These are phyloP conservation scores for Cyanocitta stelleri DNA, from an alignment of 2,113 vertebrate species.

Conservation along the genomic window DNA sequence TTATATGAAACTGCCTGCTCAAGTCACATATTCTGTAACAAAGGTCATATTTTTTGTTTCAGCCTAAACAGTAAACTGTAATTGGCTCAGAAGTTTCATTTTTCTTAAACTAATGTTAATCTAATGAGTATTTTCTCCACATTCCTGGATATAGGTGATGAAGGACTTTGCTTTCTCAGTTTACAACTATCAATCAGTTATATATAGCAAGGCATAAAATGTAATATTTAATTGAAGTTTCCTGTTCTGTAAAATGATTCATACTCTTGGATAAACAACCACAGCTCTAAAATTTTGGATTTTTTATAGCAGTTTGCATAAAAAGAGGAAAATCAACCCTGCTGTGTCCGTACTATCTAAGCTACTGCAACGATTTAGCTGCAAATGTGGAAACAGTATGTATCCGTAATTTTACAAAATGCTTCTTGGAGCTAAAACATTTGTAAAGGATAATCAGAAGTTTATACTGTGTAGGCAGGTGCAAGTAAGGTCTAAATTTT, in stretches of 20 bases:
- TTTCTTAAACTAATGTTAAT: slow-evolving; percentile 75
- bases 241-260: slow-evolving; percentile 31
- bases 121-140: slow-evolving; percentile 74
- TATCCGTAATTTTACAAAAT: not conserved
- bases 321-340: slow-evolving; percentile 9
- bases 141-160: slow-evolving; percentile 62
- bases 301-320: slow-evolving; percentile 3
- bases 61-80: slow-evolving; percentile 67
- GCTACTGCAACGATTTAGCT: not conserved
- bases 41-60: slow-evolving; percentile 47
- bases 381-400: not conserved
- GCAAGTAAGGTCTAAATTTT: slow-evolving; percentile 43
- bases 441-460: slow-evolving; percentile 40
- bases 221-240: slow-evolving; percentile 46
- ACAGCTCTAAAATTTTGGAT: not conserved
- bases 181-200: slow-evolving; percentile 62
- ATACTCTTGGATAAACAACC: slow-evolving; percentile 3
- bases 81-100: slow-evolving; percentile 71
- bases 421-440: not conserved
- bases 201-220: not conserved
- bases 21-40: slow-evolving; percentile 45
- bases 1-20: slow-evolving; percentile 50
- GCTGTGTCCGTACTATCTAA: not conserved
- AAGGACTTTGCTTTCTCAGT: not conserved
- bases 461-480: slow-evolving; percentile 15